Evolutionary conservation across 2,888 invertebrate genomes (phyloP), one percentile per base, ranked within the genome.

Genomic region (Tanytarsus gracilentus): DNA sequence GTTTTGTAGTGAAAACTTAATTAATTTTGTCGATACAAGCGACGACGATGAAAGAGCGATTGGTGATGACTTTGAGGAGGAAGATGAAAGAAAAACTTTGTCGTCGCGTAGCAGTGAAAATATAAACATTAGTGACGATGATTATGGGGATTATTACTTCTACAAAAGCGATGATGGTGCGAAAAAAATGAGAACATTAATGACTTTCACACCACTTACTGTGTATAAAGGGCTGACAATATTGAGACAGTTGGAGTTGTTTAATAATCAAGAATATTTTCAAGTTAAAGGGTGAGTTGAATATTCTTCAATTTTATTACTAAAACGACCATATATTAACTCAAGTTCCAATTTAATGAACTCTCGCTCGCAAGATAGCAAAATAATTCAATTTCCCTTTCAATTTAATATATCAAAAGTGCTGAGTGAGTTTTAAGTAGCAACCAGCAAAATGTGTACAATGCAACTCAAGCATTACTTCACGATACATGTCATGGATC

Each of bases 211-310:
- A 8, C 58, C 58, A 2, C 16, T 48, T 4, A 58, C 48, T 5
- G 11, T 58, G 2, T 58, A 39, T 21, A 58, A 58, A 48, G 58
- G 58, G 21, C 7, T 30, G 1, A 5, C 21, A 6, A 16, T 48
- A 2, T 14, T 58, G 3, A 11, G 58, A 23, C 16, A 58, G 16
- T 16, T 58, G 6, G 48, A 58, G 11, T n/a, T 48, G 21, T 58
- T 44, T 27, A 58, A 44, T 14, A 58, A 27, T 48, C 48, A 58
- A 21, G 48, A 58, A 27, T 58, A 29, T 14, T 58, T 48, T 29
- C 21, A 14, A 27, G 29, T 58, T n/a, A 48, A 58, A 29, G 58
- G 58, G 58, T 58, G 29, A 55, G 55, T 55, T n/a, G 26, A 25
- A n/a, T 11, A 21, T 16, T 14, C 9, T 44, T 44, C 18, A 44